Conservation (phyloP, 2,113 vertebrate species). For the Arenaria interpres region DNA sequence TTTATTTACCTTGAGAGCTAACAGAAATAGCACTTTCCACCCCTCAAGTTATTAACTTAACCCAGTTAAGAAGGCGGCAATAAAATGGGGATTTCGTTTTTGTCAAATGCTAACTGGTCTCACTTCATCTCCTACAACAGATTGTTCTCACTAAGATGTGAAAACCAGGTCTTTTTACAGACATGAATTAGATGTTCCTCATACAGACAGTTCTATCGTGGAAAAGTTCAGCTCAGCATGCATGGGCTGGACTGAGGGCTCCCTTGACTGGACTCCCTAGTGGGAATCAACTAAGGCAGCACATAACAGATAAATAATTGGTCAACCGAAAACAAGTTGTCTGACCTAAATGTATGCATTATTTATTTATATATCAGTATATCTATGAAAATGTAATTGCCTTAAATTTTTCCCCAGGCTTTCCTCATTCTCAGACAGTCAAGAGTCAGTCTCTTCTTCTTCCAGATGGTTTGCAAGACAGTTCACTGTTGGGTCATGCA, state of each 20-base stretch:
- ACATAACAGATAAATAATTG: background rate
- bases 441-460: background rate
- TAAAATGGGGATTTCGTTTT: conserved; percentile 27
- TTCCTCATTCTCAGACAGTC: background rate
- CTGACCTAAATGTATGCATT: conserved; percentile 23
- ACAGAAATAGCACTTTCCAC: background rate
- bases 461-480: background rate
- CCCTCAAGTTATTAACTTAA: background rate
- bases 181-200: background rate
- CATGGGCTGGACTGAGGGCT: background rate
- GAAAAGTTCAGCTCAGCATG: background rate
- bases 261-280: background rate
- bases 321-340: background rate
- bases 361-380: conserved; percentile 12
- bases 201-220: background rate
- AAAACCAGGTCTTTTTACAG: background rate
- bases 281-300: background rate
- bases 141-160: background rate
- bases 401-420: background rate
- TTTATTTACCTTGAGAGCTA: background rate
- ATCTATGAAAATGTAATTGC: conserved; percentile 3
- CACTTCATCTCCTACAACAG: conserved; percentile 6
- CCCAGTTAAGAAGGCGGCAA: background rate
- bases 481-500: background rate
- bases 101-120: background rate